Evolutionary conservation across 2,113 vertebrate genomes (phyloP).

Genomic region (Phylloscopus trochiloides): DNA sequence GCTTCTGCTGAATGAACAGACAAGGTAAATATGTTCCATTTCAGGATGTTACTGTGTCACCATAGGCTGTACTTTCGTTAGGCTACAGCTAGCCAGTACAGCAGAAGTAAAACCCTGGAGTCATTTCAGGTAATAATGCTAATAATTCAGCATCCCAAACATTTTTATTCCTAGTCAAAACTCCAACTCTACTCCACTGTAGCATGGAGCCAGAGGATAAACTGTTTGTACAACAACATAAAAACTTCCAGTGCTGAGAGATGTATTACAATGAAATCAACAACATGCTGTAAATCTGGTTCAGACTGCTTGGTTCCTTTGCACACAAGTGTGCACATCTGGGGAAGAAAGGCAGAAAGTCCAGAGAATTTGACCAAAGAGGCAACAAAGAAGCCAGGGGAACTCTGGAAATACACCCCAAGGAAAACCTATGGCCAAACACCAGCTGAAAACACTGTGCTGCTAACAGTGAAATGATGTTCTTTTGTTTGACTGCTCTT

Average conservation of each 20-base stretch:
- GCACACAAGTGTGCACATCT: background rate
- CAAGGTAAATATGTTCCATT: background rate
- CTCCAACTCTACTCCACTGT: background rate
- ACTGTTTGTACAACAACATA: background rate
- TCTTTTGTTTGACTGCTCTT: background rate
- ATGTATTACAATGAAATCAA: background rate
- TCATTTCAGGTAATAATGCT: background rate
- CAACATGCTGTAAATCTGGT: background rate
- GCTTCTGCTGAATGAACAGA: background rate
- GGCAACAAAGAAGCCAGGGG: background rate
- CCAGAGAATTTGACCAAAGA: background rate
- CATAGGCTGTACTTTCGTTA: background rate
- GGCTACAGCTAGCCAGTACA: background rate
- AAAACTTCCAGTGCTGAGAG: background rate
- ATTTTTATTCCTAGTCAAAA: background rate
- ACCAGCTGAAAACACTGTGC: background rate
- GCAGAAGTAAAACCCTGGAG: background rate
- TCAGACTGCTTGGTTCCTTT: background rate
- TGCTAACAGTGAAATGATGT: background rate
- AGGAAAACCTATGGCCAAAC: background rate
- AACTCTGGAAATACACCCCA: background rate
- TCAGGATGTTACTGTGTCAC: background rate
- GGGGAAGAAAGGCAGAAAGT: background rate
- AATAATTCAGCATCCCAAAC: background rate
- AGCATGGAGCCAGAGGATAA: background rate